Conservation (phyloP, 1,140 invertebrate species). For the Dreissena polymorpha region DNA sequence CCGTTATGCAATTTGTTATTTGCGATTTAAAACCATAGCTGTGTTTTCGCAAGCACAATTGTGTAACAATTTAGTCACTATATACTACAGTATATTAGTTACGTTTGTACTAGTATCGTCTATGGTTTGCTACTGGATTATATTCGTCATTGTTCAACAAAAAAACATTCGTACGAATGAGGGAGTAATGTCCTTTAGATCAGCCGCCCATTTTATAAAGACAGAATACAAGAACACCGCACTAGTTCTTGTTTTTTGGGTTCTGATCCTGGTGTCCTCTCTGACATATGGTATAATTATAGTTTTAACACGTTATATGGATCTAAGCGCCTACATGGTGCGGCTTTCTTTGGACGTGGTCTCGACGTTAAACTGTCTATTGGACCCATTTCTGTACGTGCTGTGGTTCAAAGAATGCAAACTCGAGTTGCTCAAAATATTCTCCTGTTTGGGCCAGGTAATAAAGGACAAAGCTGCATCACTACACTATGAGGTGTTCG, state of each 20-base stretch:
- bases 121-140: constrained; percentile 1
- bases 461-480: not conserved
- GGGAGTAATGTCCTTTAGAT: not conserved
- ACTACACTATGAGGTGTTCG: constrained; percentile 8
- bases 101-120: not conserved
- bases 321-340: not conserved
- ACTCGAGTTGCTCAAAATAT: constrained; percentile 5
- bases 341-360: constrained; percentile 11
- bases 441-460: constrained; percentile 4
- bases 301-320: not conserved
- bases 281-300: not conserved
- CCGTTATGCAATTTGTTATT: constrained; percentile 24
- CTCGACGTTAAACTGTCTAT: constrained; percentile 9
- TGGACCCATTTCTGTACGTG: constrained; percentile 44
- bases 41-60: constrained; percentile 4
- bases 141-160: constrained; percentile 25
- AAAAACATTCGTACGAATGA: not conserved
- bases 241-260: constrained; percentile 13
- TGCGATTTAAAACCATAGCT: not conserved
- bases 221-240: constrained; percentile 25
- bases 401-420: constrained; percentile 37
- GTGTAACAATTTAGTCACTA: constrained; percentile 30
- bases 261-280: constrained; percentile 1
- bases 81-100: constrained; percentile 3
- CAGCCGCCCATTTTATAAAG: not conserved